phyloP scores from a whole-genome alignment of 2,888 invertebrate species.

The Leptura quadrifasciata region DNA sequence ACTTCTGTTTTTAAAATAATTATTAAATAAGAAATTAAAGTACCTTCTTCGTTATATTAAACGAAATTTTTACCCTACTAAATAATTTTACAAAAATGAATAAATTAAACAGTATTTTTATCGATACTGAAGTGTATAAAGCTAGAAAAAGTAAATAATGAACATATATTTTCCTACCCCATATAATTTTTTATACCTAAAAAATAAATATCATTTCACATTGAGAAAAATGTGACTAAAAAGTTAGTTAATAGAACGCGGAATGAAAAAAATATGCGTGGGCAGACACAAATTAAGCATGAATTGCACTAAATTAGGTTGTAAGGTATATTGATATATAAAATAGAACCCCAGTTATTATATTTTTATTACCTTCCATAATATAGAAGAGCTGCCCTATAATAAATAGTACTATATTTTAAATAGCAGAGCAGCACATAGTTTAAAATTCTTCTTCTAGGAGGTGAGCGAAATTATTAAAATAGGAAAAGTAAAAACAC shows the following conservation, averaged over 20 bases:
- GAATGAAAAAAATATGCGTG: neutral
- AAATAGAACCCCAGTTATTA: neutral
- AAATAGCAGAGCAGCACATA: neutral
- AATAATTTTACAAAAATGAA: neutral
- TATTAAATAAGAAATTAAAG: no score
- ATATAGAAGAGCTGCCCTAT: neutral
- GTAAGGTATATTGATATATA: neutral
- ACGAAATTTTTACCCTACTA: neutral
- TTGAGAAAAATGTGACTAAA: neutral
- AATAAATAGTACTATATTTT: neutral
- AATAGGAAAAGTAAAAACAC: no score
- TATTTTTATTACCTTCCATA: neutral
- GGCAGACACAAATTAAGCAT: neutral
- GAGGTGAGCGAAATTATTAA: neutral
- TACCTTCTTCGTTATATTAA: neutral
- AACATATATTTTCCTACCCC: slow-evolving; percentile 30
- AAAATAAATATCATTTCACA: neutral
- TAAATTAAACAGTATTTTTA: neutral
- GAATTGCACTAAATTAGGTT: slow-evolving; percentile 2
- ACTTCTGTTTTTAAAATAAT: no score
- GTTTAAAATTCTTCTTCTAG: neutral
- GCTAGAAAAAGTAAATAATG: slow-evolving; percentile 6
- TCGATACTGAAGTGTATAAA: neutral
- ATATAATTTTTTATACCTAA: slow-evolving; percentile 20
- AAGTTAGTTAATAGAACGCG: neutral